Evolutionary conservation across 2,888 invertebrate genomes (phyloP).

Genomic region (Acrobasis suavella): DNA sequence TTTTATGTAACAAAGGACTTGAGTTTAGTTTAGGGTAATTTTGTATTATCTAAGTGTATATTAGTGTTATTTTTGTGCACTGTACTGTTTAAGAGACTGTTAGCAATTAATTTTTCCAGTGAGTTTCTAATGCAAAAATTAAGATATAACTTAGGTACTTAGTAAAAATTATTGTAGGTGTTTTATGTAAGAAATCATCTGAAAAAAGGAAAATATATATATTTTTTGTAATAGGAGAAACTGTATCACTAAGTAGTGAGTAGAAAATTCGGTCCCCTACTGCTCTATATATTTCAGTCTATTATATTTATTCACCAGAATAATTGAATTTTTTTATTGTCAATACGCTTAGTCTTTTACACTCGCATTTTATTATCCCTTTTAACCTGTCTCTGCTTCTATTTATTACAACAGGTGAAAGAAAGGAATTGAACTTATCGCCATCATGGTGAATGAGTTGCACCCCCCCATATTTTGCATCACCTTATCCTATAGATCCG

Average conservation of each 20-base stretch:
- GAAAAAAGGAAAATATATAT: not conserved
- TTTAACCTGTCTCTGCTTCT: too few relatives aligned
- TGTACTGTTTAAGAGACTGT: conserved; percentile 5
- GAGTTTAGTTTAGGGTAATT: conserved; percentile 3
- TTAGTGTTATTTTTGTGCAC: not conserved
- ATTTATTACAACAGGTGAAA: too few relatives aligned
- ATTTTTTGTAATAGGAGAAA: not conserved
- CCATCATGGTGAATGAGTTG: too few relatives aligned
- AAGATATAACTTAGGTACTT: too few relatives aligned
- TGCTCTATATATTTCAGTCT: not conserved
- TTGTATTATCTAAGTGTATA: not conserved
- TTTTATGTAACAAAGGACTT: conserved; percentile 5
- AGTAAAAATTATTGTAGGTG: conserved; percentile 1
- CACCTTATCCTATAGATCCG: too few relatives aligned
- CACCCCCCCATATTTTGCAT: too few relatives aligned
- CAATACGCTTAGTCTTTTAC: too few relatives aligned
- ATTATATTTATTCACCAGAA: too few relatives aligned
- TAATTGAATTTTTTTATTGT: too few relatives aligned
- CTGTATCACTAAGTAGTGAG: not conserved
- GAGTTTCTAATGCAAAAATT: not conserved
- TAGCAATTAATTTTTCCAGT: conserved; percentile 5
- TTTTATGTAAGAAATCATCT: not conserved
- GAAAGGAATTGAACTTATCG: too few relatives aligned
- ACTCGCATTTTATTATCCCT: too few relatives aligned
- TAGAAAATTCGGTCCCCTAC: not conserved